Percentiles rank a stretch among this genome's conserved stretches.
Conservation (phyloP, 2,888 invertebrate genomes). For the Phyto melanocephala region DNA sequence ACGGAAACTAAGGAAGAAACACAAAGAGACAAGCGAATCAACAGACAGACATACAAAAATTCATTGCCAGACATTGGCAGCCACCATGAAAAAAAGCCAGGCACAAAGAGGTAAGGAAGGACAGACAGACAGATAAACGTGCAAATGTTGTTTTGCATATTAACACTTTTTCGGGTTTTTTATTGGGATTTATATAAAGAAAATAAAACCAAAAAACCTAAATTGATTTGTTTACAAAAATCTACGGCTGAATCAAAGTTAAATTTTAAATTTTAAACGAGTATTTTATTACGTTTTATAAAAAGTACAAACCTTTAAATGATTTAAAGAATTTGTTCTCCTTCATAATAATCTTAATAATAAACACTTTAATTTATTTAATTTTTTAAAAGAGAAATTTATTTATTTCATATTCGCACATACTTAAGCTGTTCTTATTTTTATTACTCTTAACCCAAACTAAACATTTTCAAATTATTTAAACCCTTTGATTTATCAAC, state of each 20-base stretch:
- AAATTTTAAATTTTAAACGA: slow-evolving; percentile 22
- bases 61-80: slow-evolving; percentile 30
- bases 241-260: not conserved
- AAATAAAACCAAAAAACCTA: not conserved
- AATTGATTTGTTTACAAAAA: slow-evolving; percentile 1
- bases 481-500: slow-evolving; percentile 77
- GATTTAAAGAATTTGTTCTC: too few species aligned
- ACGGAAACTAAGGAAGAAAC: slow-evolving; percentile 61
- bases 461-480: slow-evolving; percentile 76
- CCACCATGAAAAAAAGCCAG: not conserved
- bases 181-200: not conserved
- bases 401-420: not conserved
- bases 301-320: too few species aligned
- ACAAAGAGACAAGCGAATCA: slow-evolving; percentile 2
- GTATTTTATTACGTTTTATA: not conserved
- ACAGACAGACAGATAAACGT: slow-evolving; percentile 29
- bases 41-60: slow-evolving; percentile 7
- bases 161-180: slow-evolving; percentile 62
- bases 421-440: not conserved
- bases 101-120: not conserved
- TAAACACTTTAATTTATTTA: not conserved
- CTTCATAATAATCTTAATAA: too few species aligned
- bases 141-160: slow-evolving; percentile 73
- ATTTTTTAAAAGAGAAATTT: not conserved
- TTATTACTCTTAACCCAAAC: slow-evolving; percentile 69